Base-by-base conservation (phyloP, 2,888 invertebrate species). In the Meta bourneti region DNA sequence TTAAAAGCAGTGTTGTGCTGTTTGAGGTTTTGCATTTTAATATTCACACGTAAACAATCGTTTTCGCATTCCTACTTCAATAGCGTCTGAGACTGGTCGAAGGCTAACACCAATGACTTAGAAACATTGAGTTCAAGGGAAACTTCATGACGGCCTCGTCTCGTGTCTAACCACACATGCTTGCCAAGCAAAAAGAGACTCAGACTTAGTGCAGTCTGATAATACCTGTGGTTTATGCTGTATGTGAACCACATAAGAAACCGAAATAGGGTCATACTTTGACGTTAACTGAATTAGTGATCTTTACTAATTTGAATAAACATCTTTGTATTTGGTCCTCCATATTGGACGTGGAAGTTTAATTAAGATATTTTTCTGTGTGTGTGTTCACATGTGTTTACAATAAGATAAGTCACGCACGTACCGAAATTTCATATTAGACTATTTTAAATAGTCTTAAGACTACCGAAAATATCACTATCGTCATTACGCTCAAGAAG, bases 121-220 rank as follows among this genome's bases (percentile, higher is more conserved):
- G 79, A 90, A 90, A 79, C 84, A 80, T 90, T 90, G 80, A 90
- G 90, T 90, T 90, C 90, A 90, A 90, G 90, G 90, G 90, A 90
- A 90, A 90, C 90, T 34, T 89, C 71, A 84, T 75, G 61, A 6
- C 69, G 85, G 85, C 90, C 90, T 90, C 85, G 90, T 74, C 84
- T 90, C 54, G 75, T 74, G 74, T 80, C 20, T 54, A 72, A 49
- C 52, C 54, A 16, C 75, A 85, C 54, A 9, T 75, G 88, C 80
- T 70, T 51, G 86, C 5, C 51, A 79, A 34, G 34, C n/a, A 51
- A 71, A 78, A 86, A 87, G 16, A 72, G 61, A 87, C 69, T 34
- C 48, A 83, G 80, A 87, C 70, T n/a, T 19, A 61, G 13, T 80
- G 48, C n/a, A 19, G 87, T 78, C 79, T 79, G 87, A 87, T 80